Percentiles rank a stretch among this genome's conserved stretches.
phyloP scores from a whole-genome alignment of 2,888 invertebrate species.

The Lasioglossum vierecki region DNA sequence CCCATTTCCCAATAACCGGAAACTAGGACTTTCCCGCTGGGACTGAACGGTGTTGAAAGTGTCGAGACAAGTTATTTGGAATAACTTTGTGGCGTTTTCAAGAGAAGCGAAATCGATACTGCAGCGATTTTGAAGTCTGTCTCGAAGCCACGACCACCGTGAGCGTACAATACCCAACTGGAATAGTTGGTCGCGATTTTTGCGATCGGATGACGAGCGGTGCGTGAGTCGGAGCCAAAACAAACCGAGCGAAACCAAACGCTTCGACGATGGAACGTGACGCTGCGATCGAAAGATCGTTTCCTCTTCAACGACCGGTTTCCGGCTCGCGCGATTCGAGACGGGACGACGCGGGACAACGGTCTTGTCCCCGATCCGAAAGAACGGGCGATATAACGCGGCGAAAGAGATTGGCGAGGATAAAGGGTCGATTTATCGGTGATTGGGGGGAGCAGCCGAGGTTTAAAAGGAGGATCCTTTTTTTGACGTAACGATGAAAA shows the following conservation, averaged over 20 bases:
- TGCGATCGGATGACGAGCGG: conserved; percentile 64
- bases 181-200: conserved; percentile 63
- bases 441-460: conserved; percentile 27
- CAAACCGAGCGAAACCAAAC: conserved; percentile 48
- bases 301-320: background rate
- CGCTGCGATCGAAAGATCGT: conserved; percentile 14
- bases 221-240: conserved; percentile 64
- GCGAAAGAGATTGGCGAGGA: conserved; percentile 40
- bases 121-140: background rate
- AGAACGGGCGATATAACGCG: conserved; percentile 28
- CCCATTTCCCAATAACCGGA: no score
- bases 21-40: no score
- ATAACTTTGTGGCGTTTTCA: background rate
- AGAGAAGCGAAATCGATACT: background rate
- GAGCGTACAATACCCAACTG: conserved; percentile 36
- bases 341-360: background rate
- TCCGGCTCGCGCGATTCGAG: background rate
- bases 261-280: background rate
- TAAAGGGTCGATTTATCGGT: conserved; percentile 54
- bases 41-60: no score
- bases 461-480: conserved; percentile 57
- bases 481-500: conserved; percentile 60
- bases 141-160: conserved; percentile 7
- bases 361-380: background rate
- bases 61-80: background rate